These are phyloP conservation scores for Indicator indicator DNA, from an alignment of 2,113 vertebrate genomes.

Conservation along the genomic window DNA sequence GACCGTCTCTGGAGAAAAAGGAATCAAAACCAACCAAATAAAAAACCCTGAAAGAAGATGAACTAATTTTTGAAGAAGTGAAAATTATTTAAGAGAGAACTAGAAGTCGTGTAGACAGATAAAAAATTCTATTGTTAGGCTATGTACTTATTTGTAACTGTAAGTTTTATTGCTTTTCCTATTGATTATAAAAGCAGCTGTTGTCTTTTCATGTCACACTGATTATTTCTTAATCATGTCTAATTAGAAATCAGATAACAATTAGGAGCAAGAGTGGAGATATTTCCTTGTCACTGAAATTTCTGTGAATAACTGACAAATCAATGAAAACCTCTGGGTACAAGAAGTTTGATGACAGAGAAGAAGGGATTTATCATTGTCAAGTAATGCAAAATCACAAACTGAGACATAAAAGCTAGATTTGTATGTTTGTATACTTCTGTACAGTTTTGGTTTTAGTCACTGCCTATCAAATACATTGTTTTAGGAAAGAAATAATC, in stretches of 20 bases:
- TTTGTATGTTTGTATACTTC: neutral
- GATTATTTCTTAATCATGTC: neutral
- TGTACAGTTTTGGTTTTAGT: neutral
- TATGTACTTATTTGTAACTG: neutral
- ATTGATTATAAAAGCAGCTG: neutral
- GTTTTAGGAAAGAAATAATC: neutral
- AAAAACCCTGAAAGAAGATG: neutral
- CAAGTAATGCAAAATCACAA: neutral
- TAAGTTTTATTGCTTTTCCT: fast-evolving
- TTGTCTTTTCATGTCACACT: neutral
- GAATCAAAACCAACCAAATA: neutral
- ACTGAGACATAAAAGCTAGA: neutral
- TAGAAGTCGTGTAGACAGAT: neutral
- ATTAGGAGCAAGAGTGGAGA: neutral
- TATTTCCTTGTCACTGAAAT: neutral
- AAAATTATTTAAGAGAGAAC: neutral
- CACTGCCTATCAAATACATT: neutral
- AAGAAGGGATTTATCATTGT: neutral
- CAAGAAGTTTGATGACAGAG: neutral
- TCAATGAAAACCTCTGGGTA: neutral
- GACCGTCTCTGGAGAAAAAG: neutral
- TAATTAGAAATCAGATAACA: neutral
- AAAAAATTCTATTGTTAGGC: neutral
- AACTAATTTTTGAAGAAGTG: neutral
- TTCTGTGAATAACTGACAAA: neutral